Evolutionary conservation across 2,797 vertebrate genomes (phyloP).

Genomic region (Pseudomugil tenellus): DNA sequence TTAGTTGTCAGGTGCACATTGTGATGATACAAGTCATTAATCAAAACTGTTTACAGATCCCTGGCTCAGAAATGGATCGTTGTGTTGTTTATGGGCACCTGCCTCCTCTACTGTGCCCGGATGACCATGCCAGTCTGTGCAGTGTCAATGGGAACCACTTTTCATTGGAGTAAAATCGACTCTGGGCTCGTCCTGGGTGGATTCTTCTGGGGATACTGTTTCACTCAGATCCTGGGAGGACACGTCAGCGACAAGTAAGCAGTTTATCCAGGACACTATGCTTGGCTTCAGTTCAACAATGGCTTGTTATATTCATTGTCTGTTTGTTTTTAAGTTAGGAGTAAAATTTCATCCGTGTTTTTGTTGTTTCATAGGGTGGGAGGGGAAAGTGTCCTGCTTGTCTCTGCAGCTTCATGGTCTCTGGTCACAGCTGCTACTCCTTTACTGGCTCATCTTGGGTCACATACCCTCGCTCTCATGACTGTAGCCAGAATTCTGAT

Average conservation of each 20-base stretch:
- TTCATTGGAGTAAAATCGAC: conserved; percentile 91
- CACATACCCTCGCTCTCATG: conserved; percentile 67
- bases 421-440: conserved; percentile 70
- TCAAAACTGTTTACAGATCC: conserved; percentile 40
- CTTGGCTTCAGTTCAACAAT: neutral
- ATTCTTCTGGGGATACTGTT: conserved; percentile 95
- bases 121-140: conserved; percentile 88
- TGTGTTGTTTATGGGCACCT: conserved; percentile 87
- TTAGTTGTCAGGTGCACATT: neutral
- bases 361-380: conserved; percentile 65
- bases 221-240: conserved; percentile 91
- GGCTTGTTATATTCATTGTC: neutral
- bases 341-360: neutral
- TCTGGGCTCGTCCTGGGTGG: conserved; percentile 88
- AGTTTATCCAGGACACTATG: neutral
- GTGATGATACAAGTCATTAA: neutral
- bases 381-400: conserved; percentile 73
- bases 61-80: conserved; percentile 80
- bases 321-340: neutral
- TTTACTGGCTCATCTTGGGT: conserved; percentile 50
- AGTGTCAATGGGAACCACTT: conserved; percentile 82
- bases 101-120: conserved; percentile 88
- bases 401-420: conserved; percentile 71
- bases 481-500: conserved; percentile 68
- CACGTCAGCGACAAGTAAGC: conserved; percentile 86